Evolutionary conservation across 2,113 vertebrate species (phyloP).

Genomic region (Rhombomys opimus): DNA sequence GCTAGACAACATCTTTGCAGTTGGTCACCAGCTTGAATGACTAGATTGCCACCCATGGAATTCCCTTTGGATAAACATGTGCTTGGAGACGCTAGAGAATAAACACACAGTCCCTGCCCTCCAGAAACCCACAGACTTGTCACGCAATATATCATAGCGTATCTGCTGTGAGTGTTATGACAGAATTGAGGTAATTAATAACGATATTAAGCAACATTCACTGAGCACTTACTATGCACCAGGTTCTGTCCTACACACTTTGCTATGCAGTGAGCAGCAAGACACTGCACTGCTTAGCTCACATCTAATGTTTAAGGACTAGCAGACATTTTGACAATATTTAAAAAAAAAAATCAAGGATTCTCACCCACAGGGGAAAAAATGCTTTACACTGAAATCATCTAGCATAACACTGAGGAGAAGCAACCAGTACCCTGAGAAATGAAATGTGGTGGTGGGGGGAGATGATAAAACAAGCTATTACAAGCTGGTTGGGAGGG

Average conservation of each 20-base stretch:
- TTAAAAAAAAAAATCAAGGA: neutral
- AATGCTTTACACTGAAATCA: conserved; percentile 31
- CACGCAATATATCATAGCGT: neutral
- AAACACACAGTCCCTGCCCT: neutral
- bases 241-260: conserved; percentile 3
- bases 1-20: neutral
- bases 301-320: neutral
- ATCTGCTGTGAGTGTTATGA: neutral
- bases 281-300: neutral
- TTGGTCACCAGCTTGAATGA: neutral
- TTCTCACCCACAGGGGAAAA: neutral
- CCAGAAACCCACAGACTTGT: neutral
- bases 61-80: neutral
- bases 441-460: neutral
- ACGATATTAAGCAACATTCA: neutral
- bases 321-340: neutral
- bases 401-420: neutral
- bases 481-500: neutral
- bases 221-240: neutral
- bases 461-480: too few species aligned
- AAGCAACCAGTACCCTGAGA: neutral
- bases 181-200: neutral
- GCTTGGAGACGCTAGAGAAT: neutral
- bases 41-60: neutral
- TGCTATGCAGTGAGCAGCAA: neutral